Evolutionary conservation across 1,140 invertebrate genomes (phyloP).

Genomic region (Brachionus koreanus): DNA sequence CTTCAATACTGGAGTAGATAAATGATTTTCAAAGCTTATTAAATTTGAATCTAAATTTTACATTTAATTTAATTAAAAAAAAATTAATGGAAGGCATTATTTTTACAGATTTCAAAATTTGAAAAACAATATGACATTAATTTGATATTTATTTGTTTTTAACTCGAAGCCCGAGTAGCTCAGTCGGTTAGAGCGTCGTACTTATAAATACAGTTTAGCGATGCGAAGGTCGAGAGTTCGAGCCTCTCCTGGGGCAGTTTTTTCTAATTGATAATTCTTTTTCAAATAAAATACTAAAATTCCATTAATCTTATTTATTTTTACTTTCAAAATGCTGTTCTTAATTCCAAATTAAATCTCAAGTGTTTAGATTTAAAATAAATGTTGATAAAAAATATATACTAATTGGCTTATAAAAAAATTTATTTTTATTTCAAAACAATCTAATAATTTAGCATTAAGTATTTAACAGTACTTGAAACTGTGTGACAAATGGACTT

Average conservation of each 20-base stretch:
- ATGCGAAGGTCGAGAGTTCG: not conserved
- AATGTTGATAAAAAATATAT: not conserved
- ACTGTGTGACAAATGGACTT: not conserved
- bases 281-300: not conserved
- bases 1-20: too few relatives aligned
- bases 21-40: too few relatives aligned
- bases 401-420: not conserved
- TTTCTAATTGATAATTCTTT: not conserved
- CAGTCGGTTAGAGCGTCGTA: not conserved
- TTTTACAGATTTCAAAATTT: too few relatives aligned
- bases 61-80: too few relatives aligned
- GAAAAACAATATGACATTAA: too few relatives aligned
- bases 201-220: not conserved
- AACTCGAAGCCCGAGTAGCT: too few relatives aligned
- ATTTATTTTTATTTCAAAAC: not conserved
- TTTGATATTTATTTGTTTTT: too few relatives aligned
- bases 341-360: not conserved
- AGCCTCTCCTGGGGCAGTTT: not conserved
- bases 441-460: not conserved
- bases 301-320: slow-evolving; percentile 4
- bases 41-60: too few relatives aligned
- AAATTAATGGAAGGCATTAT: too few relatives aligned
- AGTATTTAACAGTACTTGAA: not conserved
- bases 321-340: not conserved
- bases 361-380: not conserved